Percentiles rank a stretch among this genome's conserved stretches.
These are phyloP conservation scores for Tipula unca DNA, from an alignment of 2,888 invertebrate species.

Conservation along the genomic window DNA sequence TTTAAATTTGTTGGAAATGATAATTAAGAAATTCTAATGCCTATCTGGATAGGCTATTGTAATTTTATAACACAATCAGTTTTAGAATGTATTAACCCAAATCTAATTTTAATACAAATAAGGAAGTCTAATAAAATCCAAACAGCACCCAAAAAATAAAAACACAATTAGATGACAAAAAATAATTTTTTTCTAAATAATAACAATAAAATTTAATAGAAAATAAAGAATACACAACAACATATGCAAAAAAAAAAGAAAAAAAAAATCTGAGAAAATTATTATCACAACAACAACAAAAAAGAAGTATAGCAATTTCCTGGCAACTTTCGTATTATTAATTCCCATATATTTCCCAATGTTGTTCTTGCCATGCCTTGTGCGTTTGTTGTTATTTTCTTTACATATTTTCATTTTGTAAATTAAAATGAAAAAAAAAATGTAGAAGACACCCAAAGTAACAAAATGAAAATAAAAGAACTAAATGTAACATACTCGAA, in stretches of 20 bases:
- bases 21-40: neutral
- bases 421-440: neutral
- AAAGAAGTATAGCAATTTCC: slow-evolving; percentile 16
- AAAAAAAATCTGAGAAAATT: neutral
- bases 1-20: neutral
- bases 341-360: neutral
- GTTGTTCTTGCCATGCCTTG: neutral
- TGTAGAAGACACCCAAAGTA: slow-evolving; percentile 8
- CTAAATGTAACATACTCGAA: slow-evolving; percentile 14
- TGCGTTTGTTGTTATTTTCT: neutral
- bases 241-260: slow-evolving; percentile 1
- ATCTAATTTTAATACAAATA: neutral
- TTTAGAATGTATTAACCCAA: neutral
- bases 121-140: neutral
- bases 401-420: slow-evolving; percentile 18
- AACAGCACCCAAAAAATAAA: neutral
- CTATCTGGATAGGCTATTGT: neutral
- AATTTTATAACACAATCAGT: neutral
- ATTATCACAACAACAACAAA: neutral
- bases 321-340: slow-evolving; percentile 17
- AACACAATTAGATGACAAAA: neutral
- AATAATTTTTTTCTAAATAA: neutral
- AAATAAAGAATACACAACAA: slow-evolving; percentile 15
- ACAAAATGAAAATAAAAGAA: slow-evolving; percentile 3
- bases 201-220: slow-evolving; percentile 18